phyloP scores from a whole-genome alignment of 53 echinoderm and acorn worm species.

The Actinopyga echinites region DNA sequence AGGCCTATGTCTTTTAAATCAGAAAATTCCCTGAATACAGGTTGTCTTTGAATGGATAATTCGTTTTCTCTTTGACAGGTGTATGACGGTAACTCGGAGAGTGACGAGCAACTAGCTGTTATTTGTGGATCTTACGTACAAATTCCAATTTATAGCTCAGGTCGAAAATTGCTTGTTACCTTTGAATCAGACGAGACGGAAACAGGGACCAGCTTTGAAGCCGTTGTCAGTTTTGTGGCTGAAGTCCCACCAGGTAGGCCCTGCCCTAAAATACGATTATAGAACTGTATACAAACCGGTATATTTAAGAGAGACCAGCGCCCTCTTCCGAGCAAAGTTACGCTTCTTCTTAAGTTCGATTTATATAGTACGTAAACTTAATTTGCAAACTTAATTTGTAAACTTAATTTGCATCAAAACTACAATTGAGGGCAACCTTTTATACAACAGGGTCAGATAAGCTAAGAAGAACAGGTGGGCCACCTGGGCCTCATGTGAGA shows the following conservation, averaged over 20 bases:
- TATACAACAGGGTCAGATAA: too few relatives aligned
- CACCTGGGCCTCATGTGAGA: too few relatives aligned
- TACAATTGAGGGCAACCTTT: too few relatives aligned
- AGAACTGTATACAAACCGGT: background rate
- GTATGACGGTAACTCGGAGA: background rate
- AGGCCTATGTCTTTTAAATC: too few relatives aligned
- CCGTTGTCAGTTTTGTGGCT: background rate
- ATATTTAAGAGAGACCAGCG: background rate
- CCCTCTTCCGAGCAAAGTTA: background rate
- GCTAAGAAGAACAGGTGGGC: too few relatives aligned
- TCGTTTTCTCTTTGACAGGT: background rate
- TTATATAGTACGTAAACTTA: too few relatives aligned
- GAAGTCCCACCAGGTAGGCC: background rate
- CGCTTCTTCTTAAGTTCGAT: background rate
- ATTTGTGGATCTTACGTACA: background rate
- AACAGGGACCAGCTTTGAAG: background rate
- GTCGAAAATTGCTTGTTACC: background rate
- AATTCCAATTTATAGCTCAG: slow-evolving; percentile 9
- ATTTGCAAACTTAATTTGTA: too few relatives aligned
- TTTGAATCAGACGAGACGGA: background rate
- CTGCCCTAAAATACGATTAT: background rate
- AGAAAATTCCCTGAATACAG: too few relatives aligned
- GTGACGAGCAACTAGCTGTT: background rate
- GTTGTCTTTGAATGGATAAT: too few relatives aligned
- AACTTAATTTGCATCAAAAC: too few relatives aligned